Evolutionary conservation across 2,797 vertebrate species (phyloP), one percentile per base, ranked within the genome.

Genomic region (Orestias chungarensis): DNA sequence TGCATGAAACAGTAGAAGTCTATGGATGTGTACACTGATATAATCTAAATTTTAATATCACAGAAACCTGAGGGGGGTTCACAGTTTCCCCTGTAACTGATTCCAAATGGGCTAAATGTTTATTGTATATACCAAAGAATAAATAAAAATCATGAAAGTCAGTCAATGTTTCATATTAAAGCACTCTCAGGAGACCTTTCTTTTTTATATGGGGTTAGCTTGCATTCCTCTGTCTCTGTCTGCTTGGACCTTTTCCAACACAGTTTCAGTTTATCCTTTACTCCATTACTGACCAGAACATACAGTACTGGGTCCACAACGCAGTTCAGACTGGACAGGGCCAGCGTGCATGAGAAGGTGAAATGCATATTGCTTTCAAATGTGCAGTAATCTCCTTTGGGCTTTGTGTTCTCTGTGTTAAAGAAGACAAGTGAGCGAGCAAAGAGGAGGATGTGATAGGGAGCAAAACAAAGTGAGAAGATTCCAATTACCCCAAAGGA

Each of bases 251-350:
- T 72, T 46, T 38, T 74, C 29, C 89, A 94, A 73, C 66, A 91
- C 17, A 75, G 31, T 43, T 47, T 84, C 14, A 90, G 25, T 33
- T 93, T 90, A 31, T 94, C 88, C 55, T 79, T 87, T 6, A 93
- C 83, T 1, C 91, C 84, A 0, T 94, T 93, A 76, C 94, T 95
- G 80, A 92, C 91, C 71, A 95, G 69, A 54, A 93, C 92, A 40
- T 95, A 95, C 17, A 95, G 87, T 70, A 95, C 89, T 0, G 95
- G 95, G 85, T 95, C 95, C 73, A 95, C 87, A 65, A 94, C 85
- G 1, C 93, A 90, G 90, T 95, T 95, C 43, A 95, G 82, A 82
- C 93, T 95, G 80, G 93, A 94, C 72, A 95, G 50, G 0, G 93
- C 94, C 70, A 95, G 82, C 0, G 83, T 89, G 55, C 84, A 88